Base-by-base conservation (phyloP, 37 sponge, comb jelly and placozoan genomes). In the Crambe crambe region DNA sequence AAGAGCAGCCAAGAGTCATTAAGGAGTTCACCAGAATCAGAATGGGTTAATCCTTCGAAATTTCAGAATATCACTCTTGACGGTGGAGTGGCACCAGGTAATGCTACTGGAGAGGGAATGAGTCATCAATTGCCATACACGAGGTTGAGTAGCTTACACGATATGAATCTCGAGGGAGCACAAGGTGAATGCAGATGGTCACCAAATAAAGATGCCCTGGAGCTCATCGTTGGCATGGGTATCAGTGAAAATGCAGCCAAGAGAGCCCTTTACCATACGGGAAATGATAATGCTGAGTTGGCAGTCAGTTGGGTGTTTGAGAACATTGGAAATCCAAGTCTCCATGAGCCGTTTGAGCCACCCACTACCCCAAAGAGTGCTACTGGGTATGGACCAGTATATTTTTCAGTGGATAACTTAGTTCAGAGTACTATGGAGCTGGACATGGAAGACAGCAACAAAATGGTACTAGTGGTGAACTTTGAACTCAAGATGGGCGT, bases 401-500 rank as follows among this genome's bases (percentile, higher is more conserved):
- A 73, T 31, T 74, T 72, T 38, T 72, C 86, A 0, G 72, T 72
- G 37, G 87, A 87, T 29, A 70, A 57, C 0, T 37, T 73, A 2
- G n/a, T 72, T 3, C 51, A 61, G 20, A 61, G 38, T 12, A 42
- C 34, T 18, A 20, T 36, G 15, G 61, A 56, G 9, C 15, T 6
- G 2, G n/a, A 15, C 12, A 42, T 70, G 51, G 35, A 67, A 36
- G 60, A 54, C 2, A 0, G 67, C 37, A 87, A 68, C 37, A 90
- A 89, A 29, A 94, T 94, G 95, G 76, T 80, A n/a, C 87, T 94
- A 62, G 87, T 94, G 9, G 95, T 94, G 23, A 94, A 94, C 70
- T 70, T 37, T 25, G 81, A 84, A 51, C 82, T 90, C 12, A 84
- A 78, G 43, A 94, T 94, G 95, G 82, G 91, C 0, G 65, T 81